Evolutionary conservation across 2,797 vertebrate genomes (phyloP).

Genomic region (Pipistrellus pipistrellus): DNA sequence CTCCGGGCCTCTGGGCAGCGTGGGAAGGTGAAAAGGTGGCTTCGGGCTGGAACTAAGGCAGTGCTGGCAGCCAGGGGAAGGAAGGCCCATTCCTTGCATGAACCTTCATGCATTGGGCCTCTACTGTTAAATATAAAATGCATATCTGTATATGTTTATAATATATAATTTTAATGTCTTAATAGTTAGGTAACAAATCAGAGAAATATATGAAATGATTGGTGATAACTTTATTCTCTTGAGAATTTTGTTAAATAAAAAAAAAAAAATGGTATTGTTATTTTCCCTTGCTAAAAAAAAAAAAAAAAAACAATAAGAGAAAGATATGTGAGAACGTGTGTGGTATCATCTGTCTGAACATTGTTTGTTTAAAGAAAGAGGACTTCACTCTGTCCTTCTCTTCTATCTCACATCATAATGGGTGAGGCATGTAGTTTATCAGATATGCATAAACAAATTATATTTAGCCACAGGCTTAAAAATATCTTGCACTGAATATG

Average conservation of each 20-base stretch:
- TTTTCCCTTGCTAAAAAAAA: background rate
- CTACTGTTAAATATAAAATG: background rate
- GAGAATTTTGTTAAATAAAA: background rate
- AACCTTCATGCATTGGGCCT: no score
- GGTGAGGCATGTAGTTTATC: background rate
- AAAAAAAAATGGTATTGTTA: background rate
- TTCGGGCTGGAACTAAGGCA: no score
- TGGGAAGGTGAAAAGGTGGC: no score
- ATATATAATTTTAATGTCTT: background rate
- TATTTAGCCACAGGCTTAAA: constrained; percentile 4
- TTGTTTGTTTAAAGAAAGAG: constrained; percentile 19
- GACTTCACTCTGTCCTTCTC: background rate
- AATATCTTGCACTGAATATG: background rate
- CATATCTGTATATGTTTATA: background rate
- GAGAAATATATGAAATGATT: background rate
- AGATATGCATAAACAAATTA: background rate
- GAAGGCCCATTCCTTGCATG: no score
- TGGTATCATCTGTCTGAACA: background rate
- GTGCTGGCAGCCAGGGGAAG: no score
- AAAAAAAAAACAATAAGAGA: background rate
- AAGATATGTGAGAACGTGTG: background rate
- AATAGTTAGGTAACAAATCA: constrained; percentile 12
- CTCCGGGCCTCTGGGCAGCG: no score
- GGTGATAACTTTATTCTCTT: background rate
- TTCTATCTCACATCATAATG: background rate